Percentiles rank a stretch among this genome's conserved stretches.
Conservation (phyloP, 2,888 invertebrate genomes). For the Drosophila longiperda region DNA sequence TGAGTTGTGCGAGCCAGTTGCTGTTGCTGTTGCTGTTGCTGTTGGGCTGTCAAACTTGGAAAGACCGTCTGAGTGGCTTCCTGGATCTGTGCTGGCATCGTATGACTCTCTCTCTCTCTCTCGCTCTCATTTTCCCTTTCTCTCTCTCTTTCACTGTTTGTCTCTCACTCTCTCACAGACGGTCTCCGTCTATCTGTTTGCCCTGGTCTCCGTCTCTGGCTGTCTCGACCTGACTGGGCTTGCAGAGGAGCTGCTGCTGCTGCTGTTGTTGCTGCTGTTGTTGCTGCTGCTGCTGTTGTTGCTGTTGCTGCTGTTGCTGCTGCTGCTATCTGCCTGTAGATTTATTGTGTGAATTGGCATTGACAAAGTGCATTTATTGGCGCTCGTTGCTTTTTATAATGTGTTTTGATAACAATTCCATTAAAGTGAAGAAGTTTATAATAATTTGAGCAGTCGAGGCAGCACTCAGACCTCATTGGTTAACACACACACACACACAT, state of each 20-base stretch:
- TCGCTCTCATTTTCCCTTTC: neutral
- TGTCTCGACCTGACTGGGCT: conserved; percentile 5
- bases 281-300: conserved; percentile 55
- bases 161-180: neutral
- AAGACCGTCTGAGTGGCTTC: conserved; percentile 59
- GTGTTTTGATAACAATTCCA: conserved; percentile 83
- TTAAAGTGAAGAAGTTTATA: conserved; percentile 83
- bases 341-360: conserved; percentile 84
- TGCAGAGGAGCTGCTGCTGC: conserved; percentile 5
- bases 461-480: neutral
- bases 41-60: conserved; percentile 51
- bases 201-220: neutral
- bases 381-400: conserved; percentile 73
- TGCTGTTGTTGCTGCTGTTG: conserved; percentile 10
- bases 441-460: conserved; percentile 73
- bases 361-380: conserved; percentile 83
- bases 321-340: conserved; percentile 81
- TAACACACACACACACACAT: neutral
- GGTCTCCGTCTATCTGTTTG: conserved; percentile 7
- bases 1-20: conserved; percentile 12
- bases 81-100: conserved; percentile 50
- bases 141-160: neutral
- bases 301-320: conserved; percentile 33
- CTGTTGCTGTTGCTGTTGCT: conserved; percentile 21
- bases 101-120: conserved; percentile 14